A percentile compares a stretch with the other conserved stretches of the same genome.
phyloP scores from a whole-genome alignment of 2,888 invertebrate genomes.

The Flexamia atlantica region DNA sequence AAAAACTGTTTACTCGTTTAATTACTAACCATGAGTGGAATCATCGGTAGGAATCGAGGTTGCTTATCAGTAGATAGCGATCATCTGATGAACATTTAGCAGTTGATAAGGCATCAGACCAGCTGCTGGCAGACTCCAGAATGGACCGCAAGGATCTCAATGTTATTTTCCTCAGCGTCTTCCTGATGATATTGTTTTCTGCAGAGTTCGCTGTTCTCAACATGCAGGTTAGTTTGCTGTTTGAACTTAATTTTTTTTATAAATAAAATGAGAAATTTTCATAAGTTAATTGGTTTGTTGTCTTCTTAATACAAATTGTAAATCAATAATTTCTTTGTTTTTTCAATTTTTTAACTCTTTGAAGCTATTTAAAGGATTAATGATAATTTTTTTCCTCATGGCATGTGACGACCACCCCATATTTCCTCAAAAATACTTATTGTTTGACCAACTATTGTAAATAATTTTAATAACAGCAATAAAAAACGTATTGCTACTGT shows the following conservation, averaged over 20 bases:
- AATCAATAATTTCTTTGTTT: too few relatives aligned
- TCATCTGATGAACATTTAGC: constrained; percentile 8
- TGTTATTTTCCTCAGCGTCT: constrained; percentile 42
- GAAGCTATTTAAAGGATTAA: too few relatives aligned
- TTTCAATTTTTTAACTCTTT: too few relatives aligned
- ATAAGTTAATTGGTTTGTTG: too few relatives aligned
- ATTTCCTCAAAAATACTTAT: too few relatives aligned
- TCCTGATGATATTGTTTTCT: constrained; percentile 58
- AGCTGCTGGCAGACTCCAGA: not conserved
- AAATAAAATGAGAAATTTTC: too few relatives aligned
- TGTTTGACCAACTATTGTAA: too few relatives aligned
- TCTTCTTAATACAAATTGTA: too few relatives aligned
- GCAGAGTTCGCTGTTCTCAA: constrained; percentile 55
- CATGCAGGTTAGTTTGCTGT: constrained; percentile 56
- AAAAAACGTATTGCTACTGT: too few relatives aligned
- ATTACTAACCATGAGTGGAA: not conserved
- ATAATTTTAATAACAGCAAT: too few relatives aligned
- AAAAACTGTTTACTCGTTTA: constrained; percentile 8
- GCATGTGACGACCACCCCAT: too few relatives aligned
- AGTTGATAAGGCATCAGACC: constrained; percentile 32
- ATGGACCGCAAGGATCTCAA: constrained; percentile 52
- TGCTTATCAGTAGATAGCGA: constrained; percentile 49
- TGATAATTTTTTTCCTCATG: too few relatives aligned
- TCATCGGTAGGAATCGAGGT: not conserved
- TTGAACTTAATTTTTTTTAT: not conserved